Conservation (phyloP, 2,888 invertebrate species). For the Diaphora mendica region DNA sequence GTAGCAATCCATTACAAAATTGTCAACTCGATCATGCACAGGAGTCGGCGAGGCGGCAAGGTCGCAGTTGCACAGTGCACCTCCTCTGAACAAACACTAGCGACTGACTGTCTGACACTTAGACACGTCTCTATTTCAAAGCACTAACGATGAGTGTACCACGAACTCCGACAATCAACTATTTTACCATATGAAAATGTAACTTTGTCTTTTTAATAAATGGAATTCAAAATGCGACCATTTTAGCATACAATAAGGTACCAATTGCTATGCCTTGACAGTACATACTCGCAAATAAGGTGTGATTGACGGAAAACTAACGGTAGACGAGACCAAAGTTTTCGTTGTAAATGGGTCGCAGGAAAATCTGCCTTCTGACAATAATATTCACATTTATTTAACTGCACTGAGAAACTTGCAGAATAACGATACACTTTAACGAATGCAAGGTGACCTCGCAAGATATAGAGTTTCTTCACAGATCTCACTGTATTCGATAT, state of each 20-base stretch:
- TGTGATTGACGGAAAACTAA: constrained; percentile 72
- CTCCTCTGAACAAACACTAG: constrained; percentile 53
- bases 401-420: constrained; percentile 50
- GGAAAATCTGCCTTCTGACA: constrained; percentile 61
- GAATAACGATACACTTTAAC: constrained; percentile 58
- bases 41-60: constrained; percentile 76
- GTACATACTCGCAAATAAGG: constrained; percentile 60
- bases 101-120: constrained; percentile 39
- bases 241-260: constrained; percentile 56
- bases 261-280: constrained; percentile 53
- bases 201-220: constrained; percentile 49
- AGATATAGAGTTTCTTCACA: constrained; percentile 64
- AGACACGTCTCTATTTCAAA: constrained; percentile 60
- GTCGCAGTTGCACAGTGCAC: constrained; percentile 73
- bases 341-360: constrained; percentile 56
- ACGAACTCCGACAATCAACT: constrained; percentile 43
- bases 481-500: constrained; percentile 52
- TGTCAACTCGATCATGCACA: constrained; percentile 74
- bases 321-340: constrained; percentile 60
- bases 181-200: constrained; percentile 53
- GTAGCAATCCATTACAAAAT: constrained; percentile 75
- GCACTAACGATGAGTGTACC: constrained; percentile 56
- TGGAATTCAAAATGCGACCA: constrained; percentile 53
- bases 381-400: constrained; percentile 41
- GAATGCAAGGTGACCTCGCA: constrained; percentile 75